Percentiles rank a stretch among this genome's conserved stretches.
Conservation (phyloP, 2,113 vertebrate species). For the Anhinga anhinga region DNA sequence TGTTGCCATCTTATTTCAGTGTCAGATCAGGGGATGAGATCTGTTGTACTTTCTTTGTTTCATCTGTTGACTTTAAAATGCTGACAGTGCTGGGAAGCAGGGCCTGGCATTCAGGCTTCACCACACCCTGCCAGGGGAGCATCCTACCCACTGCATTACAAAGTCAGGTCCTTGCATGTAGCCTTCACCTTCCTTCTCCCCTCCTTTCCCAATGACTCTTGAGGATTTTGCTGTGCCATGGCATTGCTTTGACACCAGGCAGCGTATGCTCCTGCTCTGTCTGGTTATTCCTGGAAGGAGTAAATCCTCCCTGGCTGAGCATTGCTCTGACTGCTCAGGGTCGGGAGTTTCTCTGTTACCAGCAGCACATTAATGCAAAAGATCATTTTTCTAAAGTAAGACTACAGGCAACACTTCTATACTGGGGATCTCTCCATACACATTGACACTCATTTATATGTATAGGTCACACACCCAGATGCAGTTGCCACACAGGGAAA, state of each 20-base stretch:
- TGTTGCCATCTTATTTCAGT: not conserved
- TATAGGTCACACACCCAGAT: not conserved
- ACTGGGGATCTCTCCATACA: not conserved
- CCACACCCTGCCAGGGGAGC: not conserved
- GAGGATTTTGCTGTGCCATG: not conserved
- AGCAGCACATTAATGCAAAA: not conserved
- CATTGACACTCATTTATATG: accelerated
- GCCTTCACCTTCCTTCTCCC: too few species aligned
- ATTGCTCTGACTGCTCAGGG: not conserved
- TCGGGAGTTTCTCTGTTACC: not conserved
- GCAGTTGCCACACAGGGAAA: not conserved
- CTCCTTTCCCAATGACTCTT: not conserved
- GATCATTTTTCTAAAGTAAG: not conserved
- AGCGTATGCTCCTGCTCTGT: not conserved
- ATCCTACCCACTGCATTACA: not conserved
- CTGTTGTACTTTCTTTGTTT: not conserved
- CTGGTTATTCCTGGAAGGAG: not conserved
- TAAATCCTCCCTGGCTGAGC: not conserved
- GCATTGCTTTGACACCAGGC: accelerated
- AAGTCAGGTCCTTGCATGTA: not conserved
- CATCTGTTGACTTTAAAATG: not conserved
- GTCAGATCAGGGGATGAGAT: not conserved
- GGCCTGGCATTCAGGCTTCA: not conserved
- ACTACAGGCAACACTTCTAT: not conserved
- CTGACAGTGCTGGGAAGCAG: not conserved